Percentiles rank a stretch among this genome's conserved stretches.
phyloP scores from a whole-genome alignment of 2,113 vertebrate genomes.

The Elanus axillaris region DNA sequence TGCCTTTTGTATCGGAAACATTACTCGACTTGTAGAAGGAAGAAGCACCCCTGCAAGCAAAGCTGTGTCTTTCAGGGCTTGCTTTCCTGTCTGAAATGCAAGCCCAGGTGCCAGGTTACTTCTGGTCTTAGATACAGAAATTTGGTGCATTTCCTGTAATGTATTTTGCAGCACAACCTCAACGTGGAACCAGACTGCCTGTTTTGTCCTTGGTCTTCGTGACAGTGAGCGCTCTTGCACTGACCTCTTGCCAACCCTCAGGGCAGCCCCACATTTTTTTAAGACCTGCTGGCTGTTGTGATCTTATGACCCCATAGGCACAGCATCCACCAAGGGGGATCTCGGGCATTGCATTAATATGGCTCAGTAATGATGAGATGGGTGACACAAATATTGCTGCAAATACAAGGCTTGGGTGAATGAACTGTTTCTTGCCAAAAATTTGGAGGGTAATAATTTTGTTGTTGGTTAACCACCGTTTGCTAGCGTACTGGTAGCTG shows the following conservation, averaged over 20 bases:
- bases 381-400: neutral
- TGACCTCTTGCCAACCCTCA: neutral
- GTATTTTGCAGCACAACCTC: neutral
- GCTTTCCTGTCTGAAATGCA: neutral
- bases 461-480: neutral
- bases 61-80: neutral
- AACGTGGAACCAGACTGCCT: neutral
- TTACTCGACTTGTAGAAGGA: neutral
- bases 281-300: neutral
- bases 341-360: fast-evolving
- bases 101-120: neutral
- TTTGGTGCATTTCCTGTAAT: fast-evolving
- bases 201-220: neutral
- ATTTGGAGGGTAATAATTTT: neutral
- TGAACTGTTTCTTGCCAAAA: neutral
- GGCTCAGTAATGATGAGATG: neutral
- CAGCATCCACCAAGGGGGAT: neutral
- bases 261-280: neutral
- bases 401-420: neutral
- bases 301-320: fast-evolving
- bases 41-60: neutral
- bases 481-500: neutral
- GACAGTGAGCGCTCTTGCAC: neutral
- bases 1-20: neutral
- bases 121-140: neutral